Evolutionary conservation across 1,140 invertebrate genomes (phyloP), one percentile per base, ranked within the genome.

Genomic region (Popillia japonica): DNA sequence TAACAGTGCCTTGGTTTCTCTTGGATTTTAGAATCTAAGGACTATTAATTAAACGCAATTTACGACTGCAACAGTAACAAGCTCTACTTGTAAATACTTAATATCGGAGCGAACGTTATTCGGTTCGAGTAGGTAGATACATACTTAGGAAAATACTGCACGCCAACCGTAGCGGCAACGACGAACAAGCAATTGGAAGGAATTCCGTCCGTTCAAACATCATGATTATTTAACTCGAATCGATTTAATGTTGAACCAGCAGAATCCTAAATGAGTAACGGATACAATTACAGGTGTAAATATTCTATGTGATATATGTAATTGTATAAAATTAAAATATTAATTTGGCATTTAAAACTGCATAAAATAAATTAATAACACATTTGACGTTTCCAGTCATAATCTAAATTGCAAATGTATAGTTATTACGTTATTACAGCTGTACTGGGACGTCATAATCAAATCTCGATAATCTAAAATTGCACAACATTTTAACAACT

Each of bases 11-110:
- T 68, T 17, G 61, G 22, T 68, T 68, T 68, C 61, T 68, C 61
- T 20, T 10, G 61, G 61, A 68, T 68, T 68, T 68, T 27, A 34
- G 61, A 68, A 68, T 10, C 61, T 20, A 27, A 1, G 22, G 27
- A 68, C 20, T 68, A 68, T 68, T 68, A 68, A 68, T 68, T 68
- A 68, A 68, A 68, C 61, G 22, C 61, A 68, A 68, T 68, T 68
- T 68, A 68, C 61, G 61, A 68, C 61, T 68, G 61, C 61, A 68
- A 68, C 61, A 7, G 61, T 68, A 68, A 68, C 61, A 68, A 68
- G 61, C 61, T 27, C 27, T 20, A 27, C 61, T 68, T 68, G 61
- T 68, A 68, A 68, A 68, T 68, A 68, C 61, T 68, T 68, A 68
- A 68, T 68, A 68, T 10, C 22, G 61, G 1, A 34, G 61, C 8